Evolutionary conservation across 2,888 invertebrate genomes (phyloP).

Genomic region (Rhamphomyia laevipes): DNA sequence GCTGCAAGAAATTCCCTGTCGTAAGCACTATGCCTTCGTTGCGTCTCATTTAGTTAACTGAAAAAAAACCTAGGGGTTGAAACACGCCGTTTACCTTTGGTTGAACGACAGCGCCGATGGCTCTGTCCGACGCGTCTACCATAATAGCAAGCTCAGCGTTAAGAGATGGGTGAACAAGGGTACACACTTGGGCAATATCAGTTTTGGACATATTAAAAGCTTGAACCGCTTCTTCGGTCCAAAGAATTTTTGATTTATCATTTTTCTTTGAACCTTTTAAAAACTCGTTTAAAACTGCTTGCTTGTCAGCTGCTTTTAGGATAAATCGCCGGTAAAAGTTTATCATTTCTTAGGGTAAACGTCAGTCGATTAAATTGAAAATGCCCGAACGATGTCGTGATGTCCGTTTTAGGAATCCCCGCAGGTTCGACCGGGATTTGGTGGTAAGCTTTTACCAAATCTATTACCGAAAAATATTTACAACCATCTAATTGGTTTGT

Average conservation of each 20-base stretch:
- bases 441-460: too few relatives aligned
- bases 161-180: slow-evolving; percentile 2
- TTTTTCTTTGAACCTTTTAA: slow-evolving; percentile 6
- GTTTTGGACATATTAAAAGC: slow-evolving; percentile 4
- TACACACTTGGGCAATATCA: slow-evolving; percentile 5
- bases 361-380: too few relatives aligned
- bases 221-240: too few relatives aligned
- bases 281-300: slow-evolving; percentile 1
- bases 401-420: too few relatives aligned
- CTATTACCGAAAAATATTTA: too few relatives aligned
- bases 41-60: background rate
- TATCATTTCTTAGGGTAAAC: too few relatives aligned
- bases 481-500: too few relatives aligned
- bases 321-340: slow-evolving; percentile 3
- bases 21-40: slow-evolving; percentile 5
- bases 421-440: too few relatives aligned
- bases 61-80: slow-evolving; percentile 6
- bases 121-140: slow-evolving; percentile 4
- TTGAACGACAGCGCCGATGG: slow-evolving; percentile 3
- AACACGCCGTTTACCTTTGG: background rate
- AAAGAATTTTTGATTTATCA: slow-evolving; percentile 2
- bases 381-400: too few relatives aligned
- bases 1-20: slow-evolving; percentile 3
- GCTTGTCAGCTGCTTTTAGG: slow-evolving; percentile 1
- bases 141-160: background rate